Conservation (phyloP, 2,797 vertebrate species). For the Tamandua tetradactyla region DNA sequence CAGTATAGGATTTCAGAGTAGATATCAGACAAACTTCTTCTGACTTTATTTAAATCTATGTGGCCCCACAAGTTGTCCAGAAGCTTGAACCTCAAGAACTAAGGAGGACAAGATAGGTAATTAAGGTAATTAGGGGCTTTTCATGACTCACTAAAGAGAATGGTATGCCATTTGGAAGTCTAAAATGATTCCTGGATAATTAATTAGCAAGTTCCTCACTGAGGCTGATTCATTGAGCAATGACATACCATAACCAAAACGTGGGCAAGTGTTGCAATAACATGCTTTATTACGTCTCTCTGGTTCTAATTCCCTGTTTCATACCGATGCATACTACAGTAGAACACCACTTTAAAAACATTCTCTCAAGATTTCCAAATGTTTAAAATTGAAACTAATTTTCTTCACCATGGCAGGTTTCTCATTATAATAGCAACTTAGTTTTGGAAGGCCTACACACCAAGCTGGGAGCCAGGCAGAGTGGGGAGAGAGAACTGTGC, state of each 20-base stretch:
- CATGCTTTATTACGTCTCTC: not conserved
- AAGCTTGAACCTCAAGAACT: not conserved
- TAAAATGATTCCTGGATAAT: not conserved
- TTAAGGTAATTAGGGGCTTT: not conserved
- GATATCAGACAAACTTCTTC: not conserved
- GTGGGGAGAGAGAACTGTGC: not conserved
- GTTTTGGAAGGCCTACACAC: not conserved
- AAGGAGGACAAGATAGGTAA: not conserved
- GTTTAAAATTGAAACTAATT: constrained; percentile 18
- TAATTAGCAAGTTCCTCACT: not conserved
- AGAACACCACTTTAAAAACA: not conserved
- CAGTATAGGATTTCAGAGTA: not conserved
- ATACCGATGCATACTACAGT: not conserved
- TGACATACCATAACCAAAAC: not conserved
- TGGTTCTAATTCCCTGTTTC: not conserved
- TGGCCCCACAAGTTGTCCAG: not conserved
- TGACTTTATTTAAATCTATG: not conserved
- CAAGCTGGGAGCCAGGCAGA: not conserved
- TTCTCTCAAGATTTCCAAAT: not conserved
- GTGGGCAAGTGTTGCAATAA: not conserved
- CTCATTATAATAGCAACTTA: not conserved
- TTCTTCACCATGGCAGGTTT: not conserved
- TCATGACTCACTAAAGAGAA: not conserved
- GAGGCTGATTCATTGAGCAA: not conserved
- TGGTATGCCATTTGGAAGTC: not conserved